Evolutionary conservation across 2,888 invertebrate genomes (phyloP).

Genomic region (Polymixis flavicincta): DNA sequence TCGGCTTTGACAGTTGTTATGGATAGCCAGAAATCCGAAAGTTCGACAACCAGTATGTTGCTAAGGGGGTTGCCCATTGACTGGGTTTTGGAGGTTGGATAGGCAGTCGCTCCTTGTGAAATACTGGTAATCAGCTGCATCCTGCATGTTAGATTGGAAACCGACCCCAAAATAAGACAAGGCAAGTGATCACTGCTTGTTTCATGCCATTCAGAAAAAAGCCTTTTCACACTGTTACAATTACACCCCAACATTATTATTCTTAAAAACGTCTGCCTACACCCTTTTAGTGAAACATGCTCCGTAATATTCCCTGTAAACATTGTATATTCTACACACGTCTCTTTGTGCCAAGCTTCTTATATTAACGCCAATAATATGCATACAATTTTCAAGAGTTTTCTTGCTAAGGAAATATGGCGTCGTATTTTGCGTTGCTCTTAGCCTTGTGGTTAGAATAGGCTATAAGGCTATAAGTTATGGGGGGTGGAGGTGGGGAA

Average conservation of each 20-base stretch:
- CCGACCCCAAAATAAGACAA: not conserved
- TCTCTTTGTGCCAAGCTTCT: conserved; percentile 41
- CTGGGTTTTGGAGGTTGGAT: no score
- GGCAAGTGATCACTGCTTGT: not conserved
- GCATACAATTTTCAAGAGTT: conserved; percentile 58
- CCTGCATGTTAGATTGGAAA: no score
- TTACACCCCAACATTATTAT: conserved; percentile 4
- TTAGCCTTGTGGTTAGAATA: conserved; percentile 54
- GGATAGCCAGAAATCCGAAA: no score
- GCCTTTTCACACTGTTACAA: not conserved
- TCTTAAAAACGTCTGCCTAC: conserved; percentile 15
- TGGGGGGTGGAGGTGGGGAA: conserved; percentile 18
- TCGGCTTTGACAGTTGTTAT: no score
- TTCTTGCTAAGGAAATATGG: conserved; percentile 51
- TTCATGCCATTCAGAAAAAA: not conserved
- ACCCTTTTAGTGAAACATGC: conserved; percentile 36
- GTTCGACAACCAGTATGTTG: no score
- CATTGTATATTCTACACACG: conserved; percentile 53
- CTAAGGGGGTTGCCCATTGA: no score
- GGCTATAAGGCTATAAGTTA: conserved; percentile 48
- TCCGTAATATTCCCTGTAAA: conserved; percentile 28
- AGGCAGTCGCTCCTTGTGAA: no score
- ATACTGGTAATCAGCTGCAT: no score
- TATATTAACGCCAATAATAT: conserved; percentile 63
- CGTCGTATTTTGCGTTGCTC: conserved; percentile 49